A percentile compares a stretch with the other conserved stretches of the same genome.
Evolutionary conservation across 2,888 invertebrate species (phyloP).

Genomic region (Dynastes tityus): DNA sequence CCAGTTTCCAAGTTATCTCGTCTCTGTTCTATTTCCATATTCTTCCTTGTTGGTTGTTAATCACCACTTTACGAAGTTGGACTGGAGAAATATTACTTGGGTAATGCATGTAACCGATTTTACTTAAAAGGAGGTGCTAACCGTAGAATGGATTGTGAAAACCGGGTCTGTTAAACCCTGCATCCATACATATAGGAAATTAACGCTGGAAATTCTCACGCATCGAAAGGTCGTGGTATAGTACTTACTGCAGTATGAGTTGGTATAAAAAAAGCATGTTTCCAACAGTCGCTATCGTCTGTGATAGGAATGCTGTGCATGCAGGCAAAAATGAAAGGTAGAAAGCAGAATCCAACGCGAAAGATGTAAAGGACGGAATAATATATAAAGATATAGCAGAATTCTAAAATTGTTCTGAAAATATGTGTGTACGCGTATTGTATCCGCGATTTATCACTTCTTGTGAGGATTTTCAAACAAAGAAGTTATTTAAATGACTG

Average conservation of each 20-base stretch:
- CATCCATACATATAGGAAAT: constrained; percentile 14
- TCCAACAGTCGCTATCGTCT: constrained; percentile 7
- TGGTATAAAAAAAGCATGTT: background rate
- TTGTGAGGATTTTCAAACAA: too few species aligned
- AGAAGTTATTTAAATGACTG: too few species aligned
- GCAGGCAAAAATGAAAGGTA: constrained; percentile 15
- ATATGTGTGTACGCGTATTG: too few species aligned
- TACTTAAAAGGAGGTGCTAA: constrained; percentile 25
- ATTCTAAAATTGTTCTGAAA: too few species aligned
- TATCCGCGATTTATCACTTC: too few species aligned
- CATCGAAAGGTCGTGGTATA: background rate
- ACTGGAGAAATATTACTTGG: background rate
- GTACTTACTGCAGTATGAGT: background rate
- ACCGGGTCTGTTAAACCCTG: constrained; percentile 1
- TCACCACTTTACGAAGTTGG: too few species aligned
- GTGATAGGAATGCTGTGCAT: constrained; percentile 8
- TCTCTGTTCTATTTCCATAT: too few species aligned
- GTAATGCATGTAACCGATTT: constrained; percentile 11
- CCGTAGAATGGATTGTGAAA: constrained; percentile 10
- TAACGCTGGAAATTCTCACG: constrained; percentile 10
- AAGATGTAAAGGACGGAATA: constrained; percentile 1
- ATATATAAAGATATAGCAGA: too few species aligned
- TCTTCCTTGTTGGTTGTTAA: too few species aligned
- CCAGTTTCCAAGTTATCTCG: too few species aligned
- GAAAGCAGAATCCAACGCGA: constrained; percentile 6